Conservation (phyloP, 2,888 invertebrate species). For the Cynaeus angustus region DNA sequence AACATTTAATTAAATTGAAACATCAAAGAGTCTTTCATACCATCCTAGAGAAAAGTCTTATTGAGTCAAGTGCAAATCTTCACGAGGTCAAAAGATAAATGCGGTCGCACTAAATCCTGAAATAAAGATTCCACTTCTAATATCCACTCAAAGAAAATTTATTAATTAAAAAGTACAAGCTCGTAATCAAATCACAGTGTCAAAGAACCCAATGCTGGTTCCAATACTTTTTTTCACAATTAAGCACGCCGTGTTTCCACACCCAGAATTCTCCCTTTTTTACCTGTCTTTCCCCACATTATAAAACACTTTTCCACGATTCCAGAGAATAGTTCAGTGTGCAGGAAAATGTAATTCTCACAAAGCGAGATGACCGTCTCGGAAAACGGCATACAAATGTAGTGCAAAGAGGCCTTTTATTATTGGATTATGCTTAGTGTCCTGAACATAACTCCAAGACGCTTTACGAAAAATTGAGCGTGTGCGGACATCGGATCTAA, state of each 20-base stretch:
- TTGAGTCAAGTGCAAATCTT: slow-evolving; percentile 31
- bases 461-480: slow-evolving; percentile 49
- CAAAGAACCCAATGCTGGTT: no score
- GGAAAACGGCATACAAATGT: slow-evolving; percentile 45
- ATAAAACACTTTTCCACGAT: background rate
- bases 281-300: background rate
- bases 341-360: slow-evolving; percentile 29
- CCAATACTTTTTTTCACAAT: no score
- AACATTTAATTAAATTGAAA: slow-evolving; percentile 44
- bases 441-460: slow-evolving; percentile 47
- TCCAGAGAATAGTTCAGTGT: slow-evolving; percentile 14
- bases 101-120: background rate
- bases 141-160: no score
- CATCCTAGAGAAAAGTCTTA: slow-evolving; percentile 24
- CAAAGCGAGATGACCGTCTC: slow-evolving; percentile 36
- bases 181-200: no score
- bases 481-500: slow-evolving; percentile 42
- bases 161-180: no score
- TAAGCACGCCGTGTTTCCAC: no score
- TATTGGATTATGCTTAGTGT: slow-evolving; percentile 49
- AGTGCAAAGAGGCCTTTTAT: slow-evolving; percentile 49
- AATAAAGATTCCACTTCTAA: background rate
- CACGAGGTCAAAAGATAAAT: slow-evolving; percentile 32
- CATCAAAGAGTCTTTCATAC: slow-evolving; percentile 32
- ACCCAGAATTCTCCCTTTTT: no score